These are phyloP conservation scores for Crenuchus spilurus DNA, from an alignment of 2,797 vertebrate species.

Conservation along the genomic window DNA sequence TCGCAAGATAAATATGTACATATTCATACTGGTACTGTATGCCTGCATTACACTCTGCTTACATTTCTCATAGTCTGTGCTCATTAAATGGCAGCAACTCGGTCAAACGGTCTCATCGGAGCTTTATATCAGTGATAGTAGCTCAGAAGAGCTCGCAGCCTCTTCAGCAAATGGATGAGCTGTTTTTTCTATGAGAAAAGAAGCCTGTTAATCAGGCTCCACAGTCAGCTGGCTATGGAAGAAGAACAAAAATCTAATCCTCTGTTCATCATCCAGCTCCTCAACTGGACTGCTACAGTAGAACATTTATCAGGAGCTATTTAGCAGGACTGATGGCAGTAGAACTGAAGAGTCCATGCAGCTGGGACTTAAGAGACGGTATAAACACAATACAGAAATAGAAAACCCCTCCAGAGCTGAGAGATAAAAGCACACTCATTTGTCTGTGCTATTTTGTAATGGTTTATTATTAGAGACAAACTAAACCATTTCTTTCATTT, in stretches of 20 bases:
- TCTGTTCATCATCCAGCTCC: slow-evolving; percentile 21
- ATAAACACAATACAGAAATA: background rate
- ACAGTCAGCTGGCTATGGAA: background rate
- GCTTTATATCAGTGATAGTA: background rate
- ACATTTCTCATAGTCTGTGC: background rate
- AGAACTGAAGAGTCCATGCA: background rate
- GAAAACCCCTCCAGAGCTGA: background rate
- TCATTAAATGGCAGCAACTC: background rate
- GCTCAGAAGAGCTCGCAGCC: background rate
- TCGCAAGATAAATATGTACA: background rate
- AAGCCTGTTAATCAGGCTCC: slow-evolving; percentile 23
- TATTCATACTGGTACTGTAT: background rate
- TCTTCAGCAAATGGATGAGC: background rate
- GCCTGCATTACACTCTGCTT: background rate
- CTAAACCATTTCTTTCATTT: no score
- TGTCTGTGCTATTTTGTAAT: slow-evolving; percentile 2
- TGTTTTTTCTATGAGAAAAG: background rate
- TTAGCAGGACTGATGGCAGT: slow-evolving; percentile 12
- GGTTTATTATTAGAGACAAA: background rate
- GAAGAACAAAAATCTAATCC: background rate
- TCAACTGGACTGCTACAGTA: background rate
- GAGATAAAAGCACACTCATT: slow-evolving; percentile 8
- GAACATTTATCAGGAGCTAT: slow-evolving; percentile 9
- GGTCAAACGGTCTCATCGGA: background rate
- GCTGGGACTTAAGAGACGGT: background rate